A percentile compares a stretch with the other conserved stretches of the same genome.
Evolutionary conservation across 2,797 vertebrate genomes (phyloP).

Genomic region (Enteromius thamalakanensis): DNA sequence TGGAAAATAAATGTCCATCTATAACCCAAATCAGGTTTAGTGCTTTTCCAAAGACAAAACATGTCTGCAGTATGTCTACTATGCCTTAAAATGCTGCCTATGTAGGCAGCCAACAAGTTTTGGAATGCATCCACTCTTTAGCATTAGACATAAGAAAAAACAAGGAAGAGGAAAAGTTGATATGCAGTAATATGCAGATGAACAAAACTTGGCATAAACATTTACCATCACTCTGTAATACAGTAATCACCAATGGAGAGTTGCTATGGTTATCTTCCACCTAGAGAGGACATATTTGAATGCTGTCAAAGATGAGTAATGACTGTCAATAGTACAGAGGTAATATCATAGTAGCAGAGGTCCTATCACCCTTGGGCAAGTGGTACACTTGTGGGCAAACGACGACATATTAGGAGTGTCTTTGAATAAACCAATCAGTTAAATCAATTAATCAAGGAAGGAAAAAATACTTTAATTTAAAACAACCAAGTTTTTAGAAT

Average conservation of each 20-base stretch:
- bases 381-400: neutral
- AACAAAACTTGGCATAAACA: neutral
- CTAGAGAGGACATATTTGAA: slow-evolving; percentile 13
- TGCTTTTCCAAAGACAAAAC: neutral
- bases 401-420: neutral
- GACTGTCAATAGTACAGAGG: neutral
- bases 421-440: neutral
- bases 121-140: neutral
- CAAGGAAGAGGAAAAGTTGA: neutral
- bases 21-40: neutral
- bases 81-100: neutral
- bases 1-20: neutral
- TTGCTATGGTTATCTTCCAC: neutral
- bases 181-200: neutral
- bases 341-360: too few relatives aligned
- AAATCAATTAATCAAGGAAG: too few relatives aligned
- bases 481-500: neutral
- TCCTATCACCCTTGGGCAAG: neutral
- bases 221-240: neutral
- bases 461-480: too few relatives aligned
- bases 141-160: neutral
- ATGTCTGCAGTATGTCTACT: neutral
- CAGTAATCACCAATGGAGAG: neutral
- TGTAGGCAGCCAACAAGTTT: too few relatives aligned
- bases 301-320: slow-evolving; percentile 4